Percentiles rank a stretch among this genome's conserved stretches.
Conservation (phyloP, 2,113 vertebrate genomes). For the Casuarius casuarius region DNA sequence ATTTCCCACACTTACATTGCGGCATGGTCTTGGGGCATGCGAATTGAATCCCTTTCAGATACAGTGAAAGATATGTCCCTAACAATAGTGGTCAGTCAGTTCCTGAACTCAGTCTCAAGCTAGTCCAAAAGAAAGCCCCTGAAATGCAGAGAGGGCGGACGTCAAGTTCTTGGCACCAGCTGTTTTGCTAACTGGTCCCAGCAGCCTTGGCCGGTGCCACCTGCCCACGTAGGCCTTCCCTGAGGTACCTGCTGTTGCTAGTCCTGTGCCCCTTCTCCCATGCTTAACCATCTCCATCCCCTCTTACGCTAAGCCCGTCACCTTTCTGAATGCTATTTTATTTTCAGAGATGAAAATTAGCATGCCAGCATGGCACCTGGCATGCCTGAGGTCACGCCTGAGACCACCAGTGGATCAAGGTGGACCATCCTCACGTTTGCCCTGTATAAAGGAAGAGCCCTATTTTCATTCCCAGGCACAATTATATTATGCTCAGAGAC, state of each 20-base stretch:
- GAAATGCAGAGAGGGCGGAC: background rate
- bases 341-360: background rate
- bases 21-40: background rate
- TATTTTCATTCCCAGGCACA: background rate
- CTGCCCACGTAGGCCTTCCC: background rate
- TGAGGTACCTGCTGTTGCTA: background rate
- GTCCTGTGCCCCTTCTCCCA: fast-evolving
- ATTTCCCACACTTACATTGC: background rate
- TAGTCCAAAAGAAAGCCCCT: background rate
- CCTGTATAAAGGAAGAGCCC: too few relatives aligned
- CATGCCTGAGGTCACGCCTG: background rate
- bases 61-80: background rate
- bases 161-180: background rate
- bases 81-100: background rate
- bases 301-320: background rate
- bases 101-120: background rate
- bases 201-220: background rate
- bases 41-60: background rate
- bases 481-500: background rate
- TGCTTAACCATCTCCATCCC: background rate
- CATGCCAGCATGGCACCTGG: background rate
- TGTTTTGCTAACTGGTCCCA: background rate
- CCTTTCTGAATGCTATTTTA: background rate
- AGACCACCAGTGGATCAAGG: background rate
- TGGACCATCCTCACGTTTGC: too few relatives aligned